Base-by-base conservation (phyloP, 2,113 vertebrate genomes). In the Leptosomus discolor region DNA sequence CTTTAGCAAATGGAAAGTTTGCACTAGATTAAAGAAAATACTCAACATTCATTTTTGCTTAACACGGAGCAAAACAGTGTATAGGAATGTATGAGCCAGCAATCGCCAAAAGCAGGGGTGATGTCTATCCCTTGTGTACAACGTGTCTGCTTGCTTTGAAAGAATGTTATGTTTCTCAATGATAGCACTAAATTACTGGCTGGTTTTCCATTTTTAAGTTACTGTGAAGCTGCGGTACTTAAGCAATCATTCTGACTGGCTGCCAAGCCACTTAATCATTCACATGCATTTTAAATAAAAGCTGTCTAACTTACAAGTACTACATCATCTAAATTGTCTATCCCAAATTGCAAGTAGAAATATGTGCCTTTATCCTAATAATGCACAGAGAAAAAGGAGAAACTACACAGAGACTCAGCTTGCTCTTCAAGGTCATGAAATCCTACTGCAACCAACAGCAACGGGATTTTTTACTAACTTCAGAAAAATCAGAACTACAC, bases 131-230 rank as follows among this genome's bases (percentile, higher is more conserved):
- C 71, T 60, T 3, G 74, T 90, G 95, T 56, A 78, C 45, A 90
- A 70, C 29, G 67, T 43, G 89, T 90, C 88, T 88, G 67, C 85
- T 95, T 94, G 54, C 74, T 93, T 78, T 92, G 70, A 90, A 91
- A 88, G 70, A 91, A 95, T 70, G 58, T 26, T 92, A 78, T 74
- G 61, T 82, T 96, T 96, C 87, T 91, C 69, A 84, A 64, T 89
- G 88, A 79, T 90, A 94, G 85, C 94, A 81, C 82, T 94, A 93
- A 95, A 96, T 87, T 78, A 76, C 88, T 90, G 82, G 37, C 92
- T 96, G 71, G 27, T 92, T 92, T 95, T 97, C 94, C 95, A 87
- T 97, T 91, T 96, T 85, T 68, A 92, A 97, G 82, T 96, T 89
- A 87, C 71, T 96, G 67, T 30, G 64, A 86, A 95, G 92, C n/a